These are phyloP conservation scores for Protobothrops flavoviridis DNA, from an alignment of 2,113 vertebrate species.

Conservation along the genomic window DNA sequence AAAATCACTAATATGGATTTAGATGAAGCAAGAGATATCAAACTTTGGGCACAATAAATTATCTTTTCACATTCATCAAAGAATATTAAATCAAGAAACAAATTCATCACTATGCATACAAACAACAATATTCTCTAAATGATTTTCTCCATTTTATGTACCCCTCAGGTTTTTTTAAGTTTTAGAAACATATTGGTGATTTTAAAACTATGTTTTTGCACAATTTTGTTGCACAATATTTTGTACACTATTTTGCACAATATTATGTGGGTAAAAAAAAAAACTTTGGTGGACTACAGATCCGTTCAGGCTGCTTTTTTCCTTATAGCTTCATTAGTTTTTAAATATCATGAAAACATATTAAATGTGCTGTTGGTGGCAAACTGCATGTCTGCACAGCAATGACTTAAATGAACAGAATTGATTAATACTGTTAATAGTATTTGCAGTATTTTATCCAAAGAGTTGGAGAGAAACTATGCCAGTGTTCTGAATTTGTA, in stretches of 20 bases:
- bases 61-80: slow-evolving; percentile 3
- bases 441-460: background rate
- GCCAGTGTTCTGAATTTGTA: background rate
- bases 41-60: background rate
- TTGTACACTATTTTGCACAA: slow-evolving; percentile 20
- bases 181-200: slow-evolving; percentile 34
- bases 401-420: slow-evolving; percentile 7
- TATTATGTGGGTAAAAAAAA: slow-evolving; percentile 31
- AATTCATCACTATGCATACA: background rate
- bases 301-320: slow-evolving; percentile 58
- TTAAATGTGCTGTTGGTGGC: slow-evolving; percentile 44
- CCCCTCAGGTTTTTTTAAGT: background rate
- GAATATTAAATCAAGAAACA: background rate
- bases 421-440: background rate
- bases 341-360: slow-evolving; percentile 52
- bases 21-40: background rate
- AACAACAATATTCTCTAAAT: slow-evolving; percentile 6
- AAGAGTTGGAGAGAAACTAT: background rate
- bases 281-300: slow-evolving; percentile 40
- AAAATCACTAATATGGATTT: background rate
- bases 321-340: slow-evolving; percentile 63
- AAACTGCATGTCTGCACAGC: slow-evolving; percentile 52
- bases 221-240: background rate
- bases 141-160: slow-evolving; percentile 13
- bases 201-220: slow-evolving; percentile 44